Evolutionary conservation across 2,888 invertebrate species (phyloP).

Genomic region (Parasteatoda lunata): DNA sequence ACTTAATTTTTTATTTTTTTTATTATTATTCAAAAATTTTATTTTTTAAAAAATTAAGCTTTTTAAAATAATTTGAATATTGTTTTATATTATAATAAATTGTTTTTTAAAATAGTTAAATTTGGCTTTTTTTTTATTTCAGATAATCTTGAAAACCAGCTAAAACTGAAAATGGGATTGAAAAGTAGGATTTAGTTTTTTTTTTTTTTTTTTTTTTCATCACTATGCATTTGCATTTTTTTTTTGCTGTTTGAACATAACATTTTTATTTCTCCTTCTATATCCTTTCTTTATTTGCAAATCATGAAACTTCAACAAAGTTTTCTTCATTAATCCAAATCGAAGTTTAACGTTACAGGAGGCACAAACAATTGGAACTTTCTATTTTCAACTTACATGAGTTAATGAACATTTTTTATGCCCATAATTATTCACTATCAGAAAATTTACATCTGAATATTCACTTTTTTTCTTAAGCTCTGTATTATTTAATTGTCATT

Average conservation of each 20-base stretch:
- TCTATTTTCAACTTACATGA: too few species aligned
- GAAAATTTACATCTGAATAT: too few species aligned
- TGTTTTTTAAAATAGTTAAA: slow-evolving; percentile 53
- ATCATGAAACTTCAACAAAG: too few species aligned
- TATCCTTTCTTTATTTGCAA: background rate
- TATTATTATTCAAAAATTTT: background rate
- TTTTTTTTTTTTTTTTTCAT: background rate
- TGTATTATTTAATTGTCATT: too few species aligned
- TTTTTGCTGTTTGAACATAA: background rate
- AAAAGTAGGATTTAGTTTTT: slow-evolving; percentile 62
- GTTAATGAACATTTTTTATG: too few species aligned
- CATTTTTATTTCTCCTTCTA: background rate
- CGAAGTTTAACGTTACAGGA: too few species aligned
- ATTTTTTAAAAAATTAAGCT: background rate
- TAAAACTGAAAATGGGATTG: slow-evolving; percentile 68
- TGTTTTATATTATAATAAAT: too few species aligned
- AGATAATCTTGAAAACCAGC: slow-evolving; percentile 69
- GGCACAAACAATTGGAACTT: too few species aligned
- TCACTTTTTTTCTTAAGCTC: too few species aligned
- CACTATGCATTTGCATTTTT: slow-evolving; percentile 24
- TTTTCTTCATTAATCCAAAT: too few species aligned
- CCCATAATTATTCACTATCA: too few species aligned
- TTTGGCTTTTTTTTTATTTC: slow-evolving; percentile 63
- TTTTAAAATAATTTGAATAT: background rate
- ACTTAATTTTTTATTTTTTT: background rate